These are phyloP conservation scores for Sprattus sprattus DNA, from an alignment of 2,113 vertebrate genomes.

Conservation along the genomic window DNA sequence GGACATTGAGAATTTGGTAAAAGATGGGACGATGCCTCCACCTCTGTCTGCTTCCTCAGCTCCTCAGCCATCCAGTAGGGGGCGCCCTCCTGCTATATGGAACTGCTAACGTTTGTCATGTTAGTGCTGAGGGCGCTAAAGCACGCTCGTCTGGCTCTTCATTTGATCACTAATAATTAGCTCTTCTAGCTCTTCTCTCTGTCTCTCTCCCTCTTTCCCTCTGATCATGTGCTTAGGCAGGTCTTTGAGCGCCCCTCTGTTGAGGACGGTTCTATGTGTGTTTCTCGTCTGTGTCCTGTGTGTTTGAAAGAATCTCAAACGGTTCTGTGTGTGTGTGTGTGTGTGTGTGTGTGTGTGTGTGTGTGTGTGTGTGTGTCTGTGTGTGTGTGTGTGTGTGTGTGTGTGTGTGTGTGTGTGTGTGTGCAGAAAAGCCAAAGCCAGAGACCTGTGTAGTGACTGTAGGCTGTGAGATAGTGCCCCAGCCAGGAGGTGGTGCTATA, in stretches of 20 bases:
- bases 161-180: background rate
- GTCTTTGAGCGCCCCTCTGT: background rate
- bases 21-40: too few species aligned
- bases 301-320: background rate
- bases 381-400: too few species aligned
- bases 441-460: background rate
- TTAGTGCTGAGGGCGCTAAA: background rate
- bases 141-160: background rate
- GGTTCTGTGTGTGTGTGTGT: too few species aligned
- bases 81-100: background rate
- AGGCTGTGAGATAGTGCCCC: background rate
- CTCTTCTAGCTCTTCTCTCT: background rate
- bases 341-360: too few species aligned
- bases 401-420: too few species aligned
- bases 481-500: background rate
- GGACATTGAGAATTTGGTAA: background rate
- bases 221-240: too few species aligned
- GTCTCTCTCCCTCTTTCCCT: background rate
- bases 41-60: background rate
- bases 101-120: too few species aligned
- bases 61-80: background rate
- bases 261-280: background rate
- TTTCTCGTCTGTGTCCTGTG: background rate
- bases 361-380: too few species aligned
- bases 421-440: background rate